phyloP scores from a whole-genome alignment of 2,113 vertebrate genomes.

The Colius striatus region DNA sequence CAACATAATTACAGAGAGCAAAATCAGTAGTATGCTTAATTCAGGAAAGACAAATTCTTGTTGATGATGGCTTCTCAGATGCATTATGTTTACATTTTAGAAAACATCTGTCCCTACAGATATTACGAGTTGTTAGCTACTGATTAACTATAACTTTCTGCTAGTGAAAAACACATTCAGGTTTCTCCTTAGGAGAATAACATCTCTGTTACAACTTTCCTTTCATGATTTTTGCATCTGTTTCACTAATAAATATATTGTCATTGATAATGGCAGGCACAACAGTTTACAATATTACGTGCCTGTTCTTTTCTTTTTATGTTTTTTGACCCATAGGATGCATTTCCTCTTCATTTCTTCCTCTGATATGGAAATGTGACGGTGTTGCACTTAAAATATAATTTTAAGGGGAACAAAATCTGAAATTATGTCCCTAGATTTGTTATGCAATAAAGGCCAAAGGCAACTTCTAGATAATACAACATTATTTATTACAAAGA shows the following conservation, averaged over 20 bases:
- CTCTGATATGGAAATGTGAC: neutral
- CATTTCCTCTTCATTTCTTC: neutral
- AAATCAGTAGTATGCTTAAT: slow-evolving; percentile 1
- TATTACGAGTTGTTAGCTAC: neutral
- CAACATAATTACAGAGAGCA: neutral
- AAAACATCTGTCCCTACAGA: slow-evolving; percentile 37
- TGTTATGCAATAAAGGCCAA: neutral
- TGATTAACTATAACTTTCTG: neutral
- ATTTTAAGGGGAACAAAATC: neutral
- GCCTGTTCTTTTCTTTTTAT: neutral
- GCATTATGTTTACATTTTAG: slow-evolving; percentile 16
- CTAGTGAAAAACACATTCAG: neutral
- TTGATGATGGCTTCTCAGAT: slow-evolving; percentile 1
- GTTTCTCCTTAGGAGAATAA: neutral
- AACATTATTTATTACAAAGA: neutral
- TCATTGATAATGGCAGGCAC: neutral
- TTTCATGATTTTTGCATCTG: neutral
- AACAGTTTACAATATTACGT: neutral
- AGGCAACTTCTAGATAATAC: neutral
- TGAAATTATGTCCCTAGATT: neutral
- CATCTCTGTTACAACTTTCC: neutral
- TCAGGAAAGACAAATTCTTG: slow-evolving; percentile 15
- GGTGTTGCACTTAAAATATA: neutral
- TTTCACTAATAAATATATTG: neutral
- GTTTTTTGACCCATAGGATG: neutral